Evolutionary conservation across 2,113 vertebrate species (phyloP), one percentile per base, ranked within the genome.

Genomic region (Oncorhynchus tshawytscha): DNA sequence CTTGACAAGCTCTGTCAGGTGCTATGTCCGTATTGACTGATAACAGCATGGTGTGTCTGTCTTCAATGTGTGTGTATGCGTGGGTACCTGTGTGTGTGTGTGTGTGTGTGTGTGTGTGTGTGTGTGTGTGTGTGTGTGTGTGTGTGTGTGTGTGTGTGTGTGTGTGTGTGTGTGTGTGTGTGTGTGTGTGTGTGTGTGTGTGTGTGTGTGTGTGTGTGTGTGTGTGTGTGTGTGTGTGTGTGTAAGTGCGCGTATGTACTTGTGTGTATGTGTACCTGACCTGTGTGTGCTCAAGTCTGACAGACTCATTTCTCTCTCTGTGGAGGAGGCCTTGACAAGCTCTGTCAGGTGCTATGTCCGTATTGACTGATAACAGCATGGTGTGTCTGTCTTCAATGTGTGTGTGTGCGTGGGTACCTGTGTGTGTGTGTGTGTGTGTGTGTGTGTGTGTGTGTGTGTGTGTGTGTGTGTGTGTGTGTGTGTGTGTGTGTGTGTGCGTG

Each of bases 321-420:
- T 5, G 27, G 70, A 71, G 70, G 45, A 31, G 13, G 20, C 24
- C 65, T 34, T 67, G 70, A 67, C 64, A 74, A 49, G 66, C 57
- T 25, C n/a, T 51, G 60, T 72, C 69, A 67, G 45, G 48, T 29
- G 59, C 29, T 12, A 12, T 68, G 62, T 39, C 29, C 22, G 45
- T 73, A 77, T 66, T 67, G 71, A 81, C 45, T 34, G 66, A 64
- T 51, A 54, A 54, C 70, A 76, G 70, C 65, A 45, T 34, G 68
- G 7, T 20, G 5, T 67, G 66, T 67, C 66, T 31, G 66, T 67
- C 49, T 51, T 16, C 51, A 16, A 1, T 75, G 66, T 59, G 29
- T 31, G 29, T 2, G 2, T 51, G 12, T 51, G 49, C 16, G 49
- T 71, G 75, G n/a, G n/a, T n/a, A n/a, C n/a, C n/a, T 51, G 57